phyloP scores from a whole-genome alignment of 2,797 vertebrate genomes.

The Manis crassicaudata region DNA sequence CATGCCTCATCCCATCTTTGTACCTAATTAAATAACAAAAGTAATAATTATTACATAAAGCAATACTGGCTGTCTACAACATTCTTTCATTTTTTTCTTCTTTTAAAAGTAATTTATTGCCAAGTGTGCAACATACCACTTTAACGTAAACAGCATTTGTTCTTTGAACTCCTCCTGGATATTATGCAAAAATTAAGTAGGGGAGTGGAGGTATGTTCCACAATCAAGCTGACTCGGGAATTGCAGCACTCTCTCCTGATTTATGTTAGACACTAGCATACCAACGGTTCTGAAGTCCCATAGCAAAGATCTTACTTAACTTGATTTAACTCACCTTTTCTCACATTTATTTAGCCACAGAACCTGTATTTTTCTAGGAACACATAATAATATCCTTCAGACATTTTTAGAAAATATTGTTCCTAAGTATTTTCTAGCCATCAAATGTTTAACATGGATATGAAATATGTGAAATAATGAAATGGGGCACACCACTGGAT shows the following conservation, averaged over 20 bases:
- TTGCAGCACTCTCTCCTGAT: neutral
- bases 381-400: neutral
- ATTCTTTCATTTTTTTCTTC: neutral
- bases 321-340: neutral
- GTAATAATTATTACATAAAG: slow-evolving; percentile 51
- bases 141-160: slow-evolving; percentile 9
- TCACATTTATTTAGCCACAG: neutral
- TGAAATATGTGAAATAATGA: neutral
- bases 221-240: neutral
- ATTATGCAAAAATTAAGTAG: neutral
- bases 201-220: neutral
- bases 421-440: neutral
- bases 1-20: neutral
- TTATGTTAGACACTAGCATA: neutral
- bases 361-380: slow-evolving; percentile 25
- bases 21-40: slow-evolving; percentile 33
- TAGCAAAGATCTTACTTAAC: neutral
- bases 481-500: neutral
- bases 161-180: slow-evolving; percentile 4
- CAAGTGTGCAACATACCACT: neutral
- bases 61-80: neutral
- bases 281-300: neutral
- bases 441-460: neutral
- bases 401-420: neutral
- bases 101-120: slow-evolving; percentile 48